Conservation (phyloP, 2,797 vertebrate species). For the Cyclura pinguis region DNA sequence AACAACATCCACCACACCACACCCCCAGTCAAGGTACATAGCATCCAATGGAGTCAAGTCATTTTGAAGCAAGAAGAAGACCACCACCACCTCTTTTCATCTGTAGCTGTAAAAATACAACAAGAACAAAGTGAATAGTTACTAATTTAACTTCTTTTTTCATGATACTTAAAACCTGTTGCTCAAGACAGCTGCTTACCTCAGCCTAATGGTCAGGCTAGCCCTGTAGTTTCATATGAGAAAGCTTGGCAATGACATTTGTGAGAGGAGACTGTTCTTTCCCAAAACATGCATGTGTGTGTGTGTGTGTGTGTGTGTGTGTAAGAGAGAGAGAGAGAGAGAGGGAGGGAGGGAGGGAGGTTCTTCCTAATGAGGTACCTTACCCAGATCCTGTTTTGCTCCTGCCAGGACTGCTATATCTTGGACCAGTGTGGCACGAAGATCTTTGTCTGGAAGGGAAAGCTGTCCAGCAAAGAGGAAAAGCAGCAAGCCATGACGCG, state of each 20-base stretch:
- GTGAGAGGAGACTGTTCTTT: too few relatives aligned
- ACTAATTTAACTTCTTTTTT: neutral
- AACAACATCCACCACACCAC: neutral
- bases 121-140: neutral
- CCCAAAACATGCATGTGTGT: too few relatives aligned
- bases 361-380: slow-evolving; percentile 11
- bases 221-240: neutral
- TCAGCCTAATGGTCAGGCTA: neutral
- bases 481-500: slow-evolving; percentile 80
- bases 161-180: neutral
- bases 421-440: slow-evolving; percentile 87
- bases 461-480: slow-evolving; percentile 74
- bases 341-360: too few relatives aligned
- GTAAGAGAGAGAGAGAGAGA: too few relatives aligned
- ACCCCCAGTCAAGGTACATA: neutral
- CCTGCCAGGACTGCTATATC: slow-evolving; percentile 87
- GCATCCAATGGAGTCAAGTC: neutral
- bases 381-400: neutral
- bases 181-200: neutral
- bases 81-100: neutral
- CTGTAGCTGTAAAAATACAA: neutral
- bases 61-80: neutral
- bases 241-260: neutral
- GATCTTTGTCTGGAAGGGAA: slow-evolving; percentile 89
- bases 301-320: too few relatives aligned